phyloP scores from a whole-genome alignment of 2,888 invertebrate species.

The Tholera decimalis region DNA sequence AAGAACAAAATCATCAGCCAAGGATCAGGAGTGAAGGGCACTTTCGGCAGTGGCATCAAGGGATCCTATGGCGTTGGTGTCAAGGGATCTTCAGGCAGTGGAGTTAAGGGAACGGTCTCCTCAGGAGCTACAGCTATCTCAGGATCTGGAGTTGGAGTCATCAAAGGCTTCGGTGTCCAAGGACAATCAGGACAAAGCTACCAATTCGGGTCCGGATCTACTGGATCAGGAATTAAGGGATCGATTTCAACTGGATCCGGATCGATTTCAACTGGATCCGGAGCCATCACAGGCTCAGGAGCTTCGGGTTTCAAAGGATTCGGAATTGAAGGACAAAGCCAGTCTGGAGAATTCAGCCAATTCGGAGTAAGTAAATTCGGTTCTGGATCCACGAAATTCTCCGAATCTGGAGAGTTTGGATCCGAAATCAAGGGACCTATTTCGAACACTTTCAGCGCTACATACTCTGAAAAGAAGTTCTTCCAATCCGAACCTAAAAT shows the following conservation, averaged over 20 bases:
- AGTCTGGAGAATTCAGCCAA: constrained; percentile 68
- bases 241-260: constrained; percentile 29
- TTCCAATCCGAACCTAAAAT: constrained; percentile 81
- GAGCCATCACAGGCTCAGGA: constrained; percentile 29
- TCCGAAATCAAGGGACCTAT: constrained; percentile 78
- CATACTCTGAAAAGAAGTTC: constrained; percentile 82
- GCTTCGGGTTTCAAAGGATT: constrained; percentile 49
- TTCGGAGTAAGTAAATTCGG: constrained; percentile 71
- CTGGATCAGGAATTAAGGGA: constrained; percentile 46
- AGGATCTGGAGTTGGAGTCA: constrained; percentile 39
- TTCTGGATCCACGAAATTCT: constrained; percentile 57
- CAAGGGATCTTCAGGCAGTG: constrained; percentile 33
- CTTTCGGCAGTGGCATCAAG: constrained; percentile 35
- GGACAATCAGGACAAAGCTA: constrained; percentile 66
- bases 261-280: constrained; percentile 26
- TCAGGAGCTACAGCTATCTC: constrained; percentile 47
- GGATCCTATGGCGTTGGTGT: constrained; percentile 27
- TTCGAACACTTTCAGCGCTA: constrained; percentile 80
- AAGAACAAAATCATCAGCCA: constrained; percentile 72
- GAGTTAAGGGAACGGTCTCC: constrained; percentile 49
- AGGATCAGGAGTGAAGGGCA: constrained; percentile 67
- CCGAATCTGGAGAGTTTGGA: constrained; percentile 66
- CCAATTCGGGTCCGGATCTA: constrained; percentile 62
- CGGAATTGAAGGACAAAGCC: constrained; percentile 47
- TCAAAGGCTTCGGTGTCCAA: constrained; percentile 53